Conservation (phyloP, 2,888 invertebrate species). For the Melinaea menophilus region DNA sequence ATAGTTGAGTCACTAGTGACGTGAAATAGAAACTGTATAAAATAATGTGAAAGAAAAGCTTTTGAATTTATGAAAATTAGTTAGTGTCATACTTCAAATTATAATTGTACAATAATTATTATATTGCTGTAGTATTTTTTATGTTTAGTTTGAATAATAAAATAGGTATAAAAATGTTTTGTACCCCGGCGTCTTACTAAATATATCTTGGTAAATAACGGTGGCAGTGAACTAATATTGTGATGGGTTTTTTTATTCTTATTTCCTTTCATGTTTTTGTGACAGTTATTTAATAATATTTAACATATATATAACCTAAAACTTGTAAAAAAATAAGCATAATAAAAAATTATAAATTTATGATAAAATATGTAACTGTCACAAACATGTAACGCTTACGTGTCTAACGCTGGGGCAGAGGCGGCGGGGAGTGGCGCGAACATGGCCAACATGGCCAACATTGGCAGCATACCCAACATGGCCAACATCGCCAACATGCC, state of each 20-base stretch:
- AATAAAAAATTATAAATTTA: not conserved
- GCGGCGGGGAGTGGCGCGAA: constrained; percentile 49
- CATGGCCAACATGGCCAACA: constrained; percentile 61
- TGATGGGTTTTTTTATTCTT: constrained; percentile 4
- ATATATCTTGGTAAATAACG: not conserved
- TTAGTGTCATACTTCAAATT: no score
- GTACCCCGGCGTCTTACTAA: not conserved
- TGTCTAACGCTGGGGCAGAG: constrained; percentile 59
- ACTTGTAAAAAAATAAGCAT: not conserved
- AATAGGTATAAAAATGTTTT: not conserved
- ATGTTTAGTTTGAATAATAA: no score
- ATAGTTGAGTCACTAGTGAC: no score
- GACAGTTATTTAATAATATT: constrained; percentile 17
- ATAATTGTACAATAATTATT: no score
- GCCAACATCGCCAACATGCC: constrained; percentile 71
- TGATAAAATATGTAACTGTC: constrained; percentile 18
- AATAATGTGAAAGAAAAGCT: no score
- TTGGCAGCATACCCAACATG: constrained; percentile 52
- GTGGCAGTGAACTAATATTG: constrained; percentile 10
- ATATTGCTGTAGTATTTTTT: no score
- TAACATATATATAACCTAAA: not conserved
- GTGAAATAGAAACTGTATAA: no score
- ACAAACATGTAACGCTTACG: constrained; percentile 32
- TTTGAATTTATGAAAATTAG: no score
- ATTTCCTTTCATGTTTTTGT: constrained; percentile 23